Evolutionary conservation across 30 jellyfish, hydroid and myxozoan species (phyloP).

Genomic region (Hydractinia symbiolongicarpus): DNA sequence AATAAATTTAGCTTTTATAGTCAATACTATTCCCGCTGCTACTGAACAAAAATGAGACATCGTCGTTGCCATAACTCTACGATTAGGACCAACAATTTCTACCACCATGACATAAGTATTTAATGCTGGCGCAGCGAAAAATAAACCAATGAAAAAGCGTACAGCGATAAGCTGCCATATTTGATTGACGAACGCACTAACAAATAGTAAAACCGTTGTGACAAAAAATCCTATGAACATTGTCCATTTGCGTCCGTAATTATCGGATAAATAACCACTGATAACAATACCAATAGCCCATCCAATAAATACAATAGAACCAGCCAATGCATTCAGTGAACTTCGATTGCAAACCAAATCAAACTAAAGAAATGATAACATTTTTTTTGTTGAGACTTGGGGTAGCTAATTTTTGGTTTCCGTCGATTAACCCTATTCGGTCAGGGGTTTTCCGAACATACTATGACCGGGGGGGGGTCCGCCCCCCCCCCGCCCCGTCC

Average conservation of each 20-base stretch:
- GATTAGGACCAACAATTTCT: constrained; percentile 66
- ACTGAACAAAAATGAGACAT: constrained; percentile 32
- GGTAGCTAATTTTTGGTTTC: no score
- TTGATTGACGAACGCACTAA: constrained; percentile 48
- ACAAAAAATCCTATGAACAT: constrained; percentile 25
- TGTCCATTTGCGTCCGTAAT: constrained; percentile 53
- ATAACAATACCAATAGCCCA: constrained; percentile 75
- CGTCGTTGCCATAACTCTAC: constrained; percentile 45
- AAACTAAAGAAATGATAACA: constrained; percentile 34
- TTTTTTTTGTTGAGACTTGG: no score
- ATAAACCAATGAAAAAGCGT: constrained; percentile 54
- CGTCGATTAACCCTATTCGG: no score
- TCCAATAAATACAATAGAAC: constrained; percentile 64
- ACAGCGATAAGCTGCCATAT: constrained; percentile 54
- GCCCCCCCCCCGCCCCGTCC: no score
- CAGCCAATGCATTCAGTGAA: constrained; percentile 54
- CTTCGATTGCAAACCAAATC: constrained; percentile 57
- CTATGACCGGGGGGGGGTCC: no score
- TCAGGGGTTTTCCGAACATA: no score
- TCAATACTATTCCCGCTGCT: constrained; percentile 33
- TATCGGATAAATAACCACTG: constrained; percentile 60
- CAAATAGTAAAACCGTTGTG: constrained; percentile 33
- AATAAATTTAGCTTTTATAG: constrained; percentile 53
- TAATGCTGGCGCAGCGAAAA: constrained; percentile 44
- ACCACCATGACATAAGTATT: constrained; percentile 44